Evolutionary conservation across 2,113 vertebrate species (phyloP), one percentile per base, ranked within the genome.

Genomic region (Anhinga anhinga): DNA sequence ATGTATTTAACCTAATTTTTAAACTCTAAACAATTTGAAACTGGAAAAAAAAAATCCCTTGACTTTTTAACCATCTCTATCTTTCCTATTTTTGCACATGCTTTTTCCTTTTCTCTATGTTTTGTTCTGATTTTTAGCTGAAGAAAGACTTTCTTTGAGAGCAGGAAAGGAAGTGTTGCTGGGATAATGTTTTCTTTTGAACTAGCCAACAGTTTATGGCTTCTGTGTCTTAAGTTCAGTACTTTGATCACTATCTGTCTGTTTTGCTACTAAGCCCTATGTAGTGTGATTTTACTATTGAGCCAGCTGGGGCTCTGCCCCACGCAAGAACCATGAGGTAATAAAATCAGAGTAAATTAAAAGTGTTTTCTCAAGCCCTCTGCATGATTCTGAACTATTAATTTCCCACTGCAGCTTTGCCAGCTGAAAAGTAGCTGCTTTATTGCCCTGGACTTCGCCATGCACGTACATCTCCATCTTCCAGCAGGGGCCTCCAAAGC

Each of bases 401-500:
- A 78, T 81, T 93, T 81, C 55, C 12, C 29, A 29, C 36, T 66
- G 69, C 90, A 91, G 69, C 86, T 67, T 58, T 89, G 86, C 74
- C 74, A 95, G 88, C 55, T 74, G 82, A 86, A 55, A 67, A 85
- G 95, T 38, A 77, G 79, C 61, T 78, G 82, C 53, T 94, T 72
- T 91, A 53, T 36, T 71, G 85, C 79, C 76, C 71, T 1, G 2
- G 34, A 72, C 17, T 26, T 19, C 3, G 4, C 73, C 0, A 4
- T 76, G 83, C 83, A 70, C 0, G 2, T 89, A 45, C 81, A 82
- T 61, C 69, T 77, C 93, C 74, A 40, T 90, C 79, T 86, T 96
- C 95, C 95, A 96, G 96, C 88, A 97, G 96, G 91, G 93, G 93
- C 94, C 96, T 91, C 88, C 86, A 94, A 63, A 95, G 93, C 73